phyloP scores from a whole-genome alignment of 2,797 vertebrate genomes.

The Sarcoramphus papa region DNA sequence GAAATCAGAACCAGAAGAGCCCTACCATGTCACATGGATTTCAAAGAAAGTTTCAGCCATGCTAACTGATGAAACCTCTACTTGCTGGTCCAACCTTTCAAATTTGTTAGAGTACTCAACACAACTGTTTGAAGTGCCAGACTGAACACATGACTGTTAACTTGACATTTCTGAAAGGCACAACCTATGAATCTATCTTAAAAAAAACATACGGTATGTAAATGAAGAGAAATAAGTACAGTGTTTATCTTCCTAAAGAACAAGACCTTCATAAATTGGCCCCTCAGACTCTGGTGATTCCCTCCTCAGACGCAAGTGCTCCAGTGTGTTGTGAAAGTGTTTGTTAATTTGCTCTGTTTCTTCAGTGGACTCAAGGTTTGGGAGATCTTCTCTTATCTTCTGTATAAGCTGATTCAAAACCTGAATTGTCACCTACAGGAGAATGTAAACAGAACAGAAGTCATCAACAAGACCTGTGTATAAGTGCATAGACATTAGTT shows the following conservation, averaged over 20 bases:
- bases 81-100: constrained; percentile 58
- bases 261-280: constrained; percentile 93
- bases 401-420: constrained; percentile 98
- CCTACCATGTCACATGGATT: constrained; percentile 35
- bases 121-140: constrained; percentile 70
- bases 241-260: constrained; percentile 77
- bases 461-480: not conserved
- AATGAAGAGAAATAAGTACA: constrained; percentile 31
- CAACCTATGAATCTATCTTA: constrained; percentile 74
- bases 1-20: not conserved
- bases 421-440: constrained; percentile 90
- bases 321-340: constrained; percentile 98
- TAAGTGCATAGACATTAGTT: not conserved
- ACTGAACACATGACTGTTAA: constrained; percentile 65
- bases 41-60: constrained; percentile 63
- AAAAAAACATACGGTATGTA: constrained; percentile 51
- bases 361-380: constrained; percentile 94
- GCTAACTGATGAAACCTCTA: constrained; percentile 64
- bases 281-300: constrained; percentile 93
- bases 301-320: constrained; percentile 92
- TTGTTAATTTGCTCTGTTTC: constrained; percentile 99
- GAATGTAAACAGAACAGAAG: not conserved
- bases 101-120: constrained; percentile 68
- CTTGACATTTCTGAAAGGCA: constrained; percentile 79
- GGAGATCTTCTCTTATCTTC: constrained; percentile 97